Evolutionary conservation across 2,113 vertebrate species (phyloP).

Genomic region (Hemibagrus wyckioides): DNA sequence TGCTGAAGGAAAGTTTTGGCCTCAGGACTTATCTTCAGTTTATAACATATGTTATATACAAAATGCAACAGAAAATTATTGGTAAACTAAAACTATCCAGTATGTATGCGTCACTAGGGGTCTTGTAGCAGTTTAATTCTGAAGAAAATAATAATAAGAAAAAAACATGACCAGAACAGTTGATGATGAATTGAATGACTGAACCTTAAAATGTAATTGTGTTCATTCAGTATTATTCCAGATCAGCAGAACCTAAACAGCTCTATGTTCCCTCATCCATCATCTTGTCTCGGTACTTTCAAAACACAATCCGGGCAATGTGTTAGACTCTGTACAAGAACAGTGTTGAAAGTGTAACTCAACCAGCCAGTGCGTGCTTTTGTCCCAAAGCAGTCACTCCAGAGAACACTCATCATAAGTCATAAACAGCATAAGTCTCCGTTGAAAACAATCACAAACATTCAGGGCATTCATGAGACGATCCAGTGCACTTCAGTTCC

Average conservation of each 20-base stretch:
- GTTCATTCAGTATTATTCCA: slow-evolving; percentile 6
- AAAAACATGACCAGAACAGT: neutral
- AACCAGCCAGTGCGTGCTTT: slow-evolving; percentile 22
- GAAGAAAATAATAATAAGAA: rapidly evolving
- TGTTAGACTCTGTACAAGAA: slow-evolving; percentile 52
- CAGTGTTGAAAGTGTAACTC: slow-evolving; percentile 51
- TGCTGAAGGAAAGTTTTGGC: neutral
- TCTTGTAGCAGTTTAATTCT: neutral
- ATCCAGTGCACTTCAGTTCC: neutral
- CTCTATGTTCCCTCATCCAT: slow-evolving; percentile 26
- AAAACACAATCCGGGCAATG: slow-evolving; percentile 11
- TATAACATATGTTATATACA: neutral
- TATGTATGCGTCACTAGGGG: neutral
- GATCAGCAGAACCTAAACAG: slow-evolving; percentile 20
- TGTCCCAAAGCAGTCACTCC: slow-evolving; percentile 27
- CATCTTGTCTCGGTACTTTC: slow-evolving; percentile 30
- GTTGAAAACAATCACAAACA: slow-evolving; percentile 23
- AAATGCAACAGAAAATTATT: neutral
- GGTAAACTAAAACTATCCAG: neutral
- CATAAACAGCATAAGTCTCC: slow-evolving; percentile 19
- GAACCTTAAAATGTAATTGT: neutral
- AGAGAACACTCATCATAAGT: slow-evolving; percentile 26
- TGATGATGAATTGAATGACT: neutral
- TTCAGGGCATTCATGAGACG: slow-evolving; percentile 6
- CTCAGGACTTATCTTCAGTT: neutral